phyloP scores from a whole-genome alignment of 2,113 vertebrate genomes.

The Paradoxurus hermaphroditus region DNA sequence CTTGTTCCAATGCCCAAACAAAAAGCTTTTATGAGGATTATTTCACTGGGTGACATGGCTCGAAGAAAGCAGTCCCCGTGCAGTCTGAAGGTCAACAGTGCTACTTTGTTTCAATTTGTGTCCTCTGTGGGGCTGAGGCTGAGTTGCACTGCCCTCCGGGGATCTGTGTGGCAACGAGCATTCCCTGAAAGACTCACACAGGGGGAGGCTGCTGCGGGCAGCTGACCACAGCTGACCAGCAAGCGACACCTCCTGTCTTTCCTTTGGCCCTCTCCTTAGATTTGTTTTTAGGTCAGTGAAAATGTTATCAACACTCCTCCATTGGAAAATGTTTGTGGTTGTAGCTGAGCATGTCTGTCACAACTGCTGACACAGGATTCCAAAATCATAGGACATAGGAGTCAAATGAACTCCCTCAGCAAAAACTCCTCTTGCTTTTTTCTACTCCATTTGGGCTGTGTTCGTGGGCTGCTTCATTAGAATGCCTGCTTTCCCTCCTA shows the following conservation, averaged over 20 bases:
- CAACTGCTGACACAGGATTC: slow-evolving; percentile 51
- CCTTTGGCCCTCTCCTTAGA: slow-evolving; percentile 5
- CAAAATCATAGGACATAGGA: not conserved
- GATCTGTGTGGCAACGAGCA: not conserved
- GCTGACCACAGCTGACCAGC: slow-evolving; percentile 21
- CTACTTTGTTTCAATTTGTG: not conserved
- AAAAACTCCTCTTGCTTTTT: not conserved
- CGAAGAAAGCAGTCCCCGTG: not conserved
- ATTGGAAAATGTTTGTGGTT: slow-evolving; percentile 41
- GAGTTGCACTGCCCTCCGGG: rapidly evolving
- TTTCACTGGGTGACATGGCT: not conserved
- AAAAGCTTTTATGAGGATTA: slow-evolving; percentile 8
- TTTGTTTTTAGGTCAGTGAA: slow-evolving; percentile 43
- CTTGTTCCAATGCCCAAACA: not conserved
- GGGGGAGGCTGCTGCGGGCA: not conserved
- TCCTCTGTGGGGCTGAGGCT: not conserved
- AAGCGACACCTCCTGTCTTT: slow-evolving; percentile 10
- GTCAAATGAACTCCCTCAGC: not conserved
- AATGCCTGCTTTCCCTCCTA: slow-evolving; percentile 25
- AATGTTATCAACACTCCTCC: slow-evolving; percentile 49
- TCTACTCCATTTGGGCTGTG: slow-evolving; percentile 3
- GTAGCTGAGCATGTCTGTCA: not conserved
- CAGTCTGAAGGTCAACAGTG: not conserved
- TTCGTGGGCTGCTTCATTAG: not conserved
- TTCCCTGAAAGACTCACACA: not conserved